phyloP scores from a whole-genome alignment of 2,888 invertebrate genomes.

The Petrolisthes cinctipes region DNA sequence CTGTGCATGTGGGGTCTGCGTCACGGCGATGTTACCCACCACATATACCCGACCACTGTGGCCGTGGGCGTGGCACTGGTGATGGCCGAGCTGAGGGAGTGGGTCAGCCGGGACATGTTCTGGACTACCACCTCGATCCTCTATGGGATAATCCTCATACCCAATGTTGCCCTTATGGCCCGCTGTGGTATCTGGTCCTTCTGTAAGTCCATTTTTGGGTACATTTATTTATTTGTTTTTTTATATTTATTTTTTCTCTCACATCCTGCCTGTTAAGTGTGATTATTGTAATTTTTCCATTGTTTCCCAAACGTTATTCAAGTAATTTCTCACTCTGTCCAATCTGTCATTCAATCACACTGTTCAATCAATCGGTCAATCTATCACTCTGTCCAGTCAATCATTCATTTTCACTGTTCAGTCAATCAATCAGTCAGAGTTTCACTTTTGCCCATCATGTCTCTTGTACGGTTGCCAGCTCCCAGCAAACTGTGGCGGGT shows the following conservation, averaged over 20 bases:
- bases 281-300: no score
- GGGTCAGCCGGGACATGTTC: conserved; percentile 24
- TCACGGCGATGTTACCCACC: conserved; percentile 50
- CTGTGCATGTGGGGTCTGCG: conserved; percentile 53
- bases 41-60: conserved; percentile 48
- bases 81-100: conserved; percentile 36
- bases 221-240: not conserved
- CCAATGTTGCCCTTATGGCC: conserved; percentile 33
- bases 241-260: no score
- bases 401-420: not conserved
- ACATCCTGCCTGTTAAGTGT: no score
- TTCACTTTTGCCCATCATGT: no score
- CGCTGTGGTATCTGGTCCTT: conserved; percentile 54
- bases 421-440: not conserved
- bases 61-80: conserved; percentile 32
- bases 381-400: no score
- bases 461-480: conserved; percentile 4
- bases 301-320: no score
- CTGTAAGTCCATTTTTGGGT: conserved; percentile 54
- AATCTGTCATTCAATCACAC: no score
- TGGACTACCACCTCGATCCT: conserved; percentile 25
- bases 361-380: no score
- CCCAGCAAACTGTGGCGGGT: conserved; percentile 29
- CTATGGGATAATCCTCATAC: conserved; percentile 16
- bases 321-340: no score